A percentile compares a stretch with the other conserved stretches of the same genome.
phyloP scores from a whole-genome alignment of 2,888 invertebrate species.

The Drosophila robusta region DNA sequence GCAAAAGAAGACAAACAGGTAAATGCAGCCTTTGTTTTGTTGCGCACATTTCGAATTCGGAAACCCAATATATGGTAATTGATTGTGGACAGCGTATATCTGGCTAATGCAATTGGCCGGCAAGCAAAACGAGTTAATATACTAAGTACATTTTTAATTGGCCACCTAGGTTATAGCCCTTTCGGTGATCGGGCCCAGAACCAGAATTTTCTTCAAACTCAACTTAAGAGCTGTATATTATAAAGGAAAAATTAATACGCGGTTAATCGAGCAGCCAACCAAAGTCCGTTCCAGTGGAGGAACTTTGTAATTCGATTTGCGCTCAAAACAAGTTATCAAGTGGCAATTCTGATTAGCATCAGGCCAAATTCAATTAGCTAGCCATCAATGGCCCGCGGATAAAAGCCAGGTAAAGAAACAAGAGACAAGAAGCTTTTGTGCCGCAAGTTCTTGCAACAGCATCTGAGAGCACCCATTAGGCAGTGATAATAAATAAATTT shows the following conservation, averaged over 20 bases:
- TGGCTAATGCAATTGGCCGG: constrained; percentile 45
- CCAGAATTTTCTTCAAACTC: too few relatives aligned
- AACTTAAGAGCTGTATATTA: too few relatives aligned
- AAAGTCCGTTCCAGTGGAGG: not conserved
- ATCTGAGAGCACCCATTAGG: constrained; percentile 38
- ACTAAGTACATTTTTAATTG: not conserved
- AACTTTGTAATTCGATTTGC: constrained; percentile 3
- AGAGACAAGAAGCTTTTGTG: not conserved
- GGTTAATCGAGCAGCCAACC: too few relatives aligned
- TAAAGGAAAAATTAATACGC: too few relatives aligned
- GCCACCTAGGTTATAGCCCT: too few relatives aligned
- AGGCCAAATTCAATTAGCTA: constrained; percentile 52
- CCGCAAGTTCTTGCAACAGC: constrained; percentile 2
- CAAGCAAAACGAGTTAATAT: constrained; percentile 3
- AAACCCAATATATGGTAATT: constrained; percentile 37
- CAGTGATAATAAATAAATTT: constrained; percentile 59
- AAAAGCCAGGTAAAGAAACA: not conserved
- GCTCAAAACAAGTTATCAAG: constrained; percentile 3
- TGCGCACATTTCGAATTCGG: constrained; percentile 22
- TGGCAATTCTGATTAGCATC: constrained; percentile 41
- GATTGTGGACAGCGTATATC: constrained; percentile 12
- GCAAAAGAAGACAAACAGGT: constrained; percentile 78
- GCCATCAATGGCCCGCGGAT: constrained; percentile 23
- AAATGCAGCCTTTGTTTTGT: constrained; percentile 64
- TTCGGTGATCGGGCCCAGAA: too few relatives aligned